These are phyloP conservation scores for Gonatopus flavifemur DNA, from an alignment of 1,140 invertebrate species.

Conservation along the genomic window DNA sequence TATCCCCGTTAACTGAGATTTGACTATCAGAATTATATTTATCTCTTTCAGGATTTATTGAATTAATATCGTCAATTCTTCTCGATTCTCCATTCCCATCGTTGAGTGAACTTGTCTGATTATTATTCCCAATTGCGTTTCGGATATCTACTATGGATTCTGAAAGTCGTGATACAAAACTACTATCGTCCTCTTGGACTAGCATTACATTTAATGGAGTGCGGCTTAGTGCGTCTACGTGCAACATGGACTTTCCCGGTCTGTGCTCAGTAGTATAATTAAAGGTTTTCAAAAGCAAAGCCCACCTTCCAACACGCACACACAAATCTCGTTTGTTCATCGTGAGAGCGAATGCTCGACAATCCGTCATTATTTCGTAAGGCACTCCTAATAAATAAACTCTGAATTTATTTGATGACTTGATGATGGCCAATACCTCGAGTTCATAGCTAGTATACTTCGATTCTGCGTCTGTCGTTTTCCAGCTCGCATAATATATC, in stretches of 20 bases:
- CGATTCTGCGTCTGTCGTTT: conserved; percentile 27
- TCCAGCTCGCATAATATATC: background rate
- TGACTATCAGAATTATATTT: too few relatives aligned
- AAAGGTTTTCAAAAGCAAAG: conserved; percentile 19
- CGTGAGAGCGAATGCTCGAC: conserved; percentile 1
- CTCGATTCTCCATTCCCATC: too few relatives aligned
- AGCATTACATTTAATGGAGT: conserved; percentile 15
- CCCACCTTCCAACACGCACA: conserved; percentile 27
- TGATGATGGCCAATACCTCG: conserved; percentile 23
- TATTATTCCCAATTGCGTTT: too few relatives aligned
- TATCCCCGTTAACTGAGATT: too few relatives aligned
- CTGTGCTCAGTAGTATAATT: conserved; percentile 23
- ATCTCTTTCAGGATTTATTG: too few relatives aligned
- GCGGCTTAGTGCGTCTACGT: conserved; percentile 28
- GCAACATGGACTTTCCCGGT: conserved; percentile 15
- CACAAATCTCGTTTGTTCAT: conserved; percentile 10
- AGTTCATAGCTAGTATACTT: conserved; percentile 28
- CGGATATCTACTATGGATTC: too few relatives aligned
- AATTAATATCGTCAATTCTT: too few relatives aligned
- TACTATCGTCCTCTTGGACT: background rate
- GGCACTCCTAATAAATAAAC: conserved; percentile 14
- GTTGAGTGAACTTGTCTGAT: too few relatives aligned
- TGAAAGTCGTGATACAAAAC: too few relatives aligned
- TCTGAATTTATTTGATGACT: conserved; percentile 14
- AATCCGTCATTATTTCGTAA: conserved; percentile 20